These are phyloP conservation scores for Diadumene lineata DNA, from an alignment of 92 coral and sea anemone species.

Conservation along the genomic window DNA sequence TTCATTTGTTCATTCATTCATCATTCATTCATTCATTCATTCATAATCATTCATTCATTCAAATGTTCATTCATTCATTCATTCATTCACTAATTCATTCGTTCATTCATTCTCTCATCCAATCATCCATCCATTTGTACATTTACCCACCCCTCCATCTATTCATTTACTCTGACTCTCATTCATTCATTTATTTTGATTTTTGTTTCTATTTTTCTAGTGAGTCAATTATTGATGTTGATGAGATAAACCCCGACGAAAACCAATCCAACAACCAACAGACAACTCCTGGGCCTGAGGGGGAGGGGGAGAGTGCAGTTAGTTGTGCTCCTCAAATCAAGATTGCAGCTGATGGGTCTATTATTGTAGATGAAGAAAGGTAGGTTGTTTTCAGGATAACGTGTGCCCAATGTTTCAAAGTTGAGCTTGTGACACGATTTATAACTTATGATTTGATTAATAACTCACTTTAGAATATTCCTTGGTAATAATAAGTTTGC, in stretches of 20 bases:
- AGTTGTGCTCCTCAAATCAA: conserved; percentile 84
- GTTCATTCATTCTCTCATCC: neutral
- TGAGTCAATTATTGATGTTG: neutral
- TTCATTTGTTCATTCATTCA: neutral
- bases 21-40: neutral
- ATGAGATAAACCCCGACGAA: neutral
- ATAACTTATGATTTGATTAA: neutral
- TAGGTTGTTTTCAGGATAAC: neutral
- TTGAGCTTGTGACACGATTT: neutral
- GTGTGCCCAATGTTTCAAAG: neutral
- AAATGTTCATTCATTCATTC: neutral
- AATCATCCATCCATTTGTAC: neutral
- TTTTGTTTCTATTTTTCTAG: neutral
- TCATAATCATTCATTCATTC: neutral
- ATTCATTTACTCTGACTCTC: neutral
- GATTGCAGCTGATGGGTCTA: conserved; percentile 88
- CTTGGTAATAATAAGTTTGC: neutral
- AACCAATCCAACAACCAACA: conserved; percentile 16
- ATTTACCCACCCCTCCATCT: neutral
- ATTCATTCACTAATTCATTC: neutral
- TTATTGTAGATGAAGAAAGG: conserved; percentile 97
- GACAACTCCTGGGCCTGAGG: conserved; percentile 20
- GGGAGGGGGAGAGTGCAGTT: conserved; percentile 38
- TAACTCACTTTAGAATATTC: neutral
- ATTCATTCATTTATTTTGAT: neutral